These are phyloP conservation scores for Pollenia labialis DNA, from an alignment of 2,888 invertebrate genomes.

Conservation along the genomic window DNA sequence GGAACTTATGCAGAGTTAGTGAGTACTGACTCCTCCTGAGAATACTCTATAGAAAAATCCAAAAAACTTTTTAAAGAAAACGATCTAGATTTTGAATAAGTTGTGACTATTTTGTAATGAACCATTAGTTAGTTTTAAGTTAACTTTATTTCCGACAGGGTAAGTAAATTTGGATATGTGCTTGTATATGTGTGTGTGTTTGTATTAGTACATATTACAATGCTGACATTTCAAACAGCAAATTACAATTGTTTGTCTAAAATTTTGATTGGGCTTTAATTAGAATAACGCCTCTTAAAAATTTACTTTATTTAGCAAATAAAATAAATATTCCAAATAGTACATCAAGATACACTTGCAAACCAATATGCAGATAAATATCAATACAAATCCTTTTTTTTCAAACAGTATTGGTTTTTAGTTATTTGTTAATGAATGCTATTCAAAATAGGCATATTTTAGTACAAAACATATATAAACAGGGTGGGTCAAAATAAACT, in stretches of 20 bases:
- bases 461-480: no score
- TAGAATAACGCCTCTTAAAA: conserved; percentile 69
- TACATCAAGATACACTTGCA: conserved; percentile 29
- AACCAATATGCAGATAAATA: not conserved
- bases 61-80: no score
- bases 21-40: no score
- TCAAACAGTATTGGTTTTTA: not conserved
- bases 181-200: not conserved
- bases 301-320: conserved; percentile 47
- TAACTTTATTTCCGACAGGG: no score
- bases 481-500: no score
- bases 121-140: no score
- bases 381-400: not conserved
- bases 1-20: no score
- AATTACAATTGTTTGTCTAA: conserved; percentile 70
- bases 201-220: conserved; percentile 24
- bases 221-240: conserved; percentile 68
- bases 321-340: conserved; percentile 50
- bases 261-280: conserved; percentile 70
- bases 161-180: not conserved
- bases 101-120: no score
- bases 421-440: conserved; percentile 50
- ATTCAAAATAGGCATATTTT: not conserved
- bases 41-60: no score
- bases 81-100: no score